A percentile compares a stretch with the other conserved stretches of the same genome.
Evolutionary conservation across 2,113 vertebrate species (phyloP).

Genomic region (Charadrius vociferus): DNA sequence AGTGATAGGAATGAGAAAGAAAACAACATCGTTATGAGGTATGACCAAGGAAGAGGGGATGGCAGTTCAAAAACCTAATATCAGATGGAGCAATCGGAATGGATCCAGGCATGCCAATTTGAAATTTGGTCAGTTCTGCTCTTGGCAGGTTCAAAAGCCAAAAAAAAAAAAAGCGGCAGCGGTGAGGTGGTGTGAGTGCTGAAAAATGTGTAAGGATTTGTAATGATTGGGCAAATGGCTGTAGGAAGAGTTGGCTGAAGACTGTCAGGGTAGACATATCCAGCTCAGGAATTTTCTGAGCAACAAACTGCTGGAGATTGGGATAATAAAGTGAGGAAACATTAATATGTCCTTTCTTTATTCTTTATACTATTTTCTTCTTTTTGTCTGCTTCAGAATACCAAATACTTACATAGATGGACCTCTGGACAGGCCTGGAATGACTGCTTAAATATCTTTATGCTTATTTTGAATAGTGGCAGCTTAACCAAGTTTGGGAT

Average conservation of each 20-base stretch:
- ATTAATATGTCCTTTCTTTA: neutral
- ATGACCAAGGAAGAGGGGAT: neutral
- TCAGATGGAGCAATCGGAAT: neutral
- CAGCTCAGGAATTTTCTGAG: neutral
- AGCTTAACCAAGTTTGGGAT: neutral
- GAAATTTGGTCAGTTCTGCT: neutral
- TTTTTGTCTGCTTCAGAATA: neutral
- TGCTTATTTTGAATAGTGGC: neutral
- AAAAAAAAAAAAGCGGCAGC: neutral
- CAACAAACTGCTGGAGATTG: neutral
- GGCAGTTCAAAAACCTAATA: neutral
- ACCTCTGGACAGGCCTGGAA: neutral
- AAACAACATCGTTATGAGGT: neutral
- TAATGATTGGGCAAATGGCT: neutral
- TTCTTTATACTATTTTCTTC: neutral
- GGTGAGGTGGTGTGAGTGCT: neutral
- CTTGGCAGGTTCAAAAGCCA: neutral
- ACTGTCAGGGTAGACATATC: neutral
- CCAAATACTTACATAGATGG: neutral
- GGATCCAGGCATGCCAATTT: neutral
- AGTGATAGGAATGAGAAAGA: neutral
- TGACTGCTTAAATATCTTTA: neutral
- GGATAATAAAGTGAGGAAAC: neutral
- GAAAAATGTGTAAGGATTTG: neutral
- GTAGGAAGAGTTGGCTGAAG: neutral